Base-by-base conservation (phyloP, 1,140 invertebrate species). In the Mylabris phalerata region DNA sequence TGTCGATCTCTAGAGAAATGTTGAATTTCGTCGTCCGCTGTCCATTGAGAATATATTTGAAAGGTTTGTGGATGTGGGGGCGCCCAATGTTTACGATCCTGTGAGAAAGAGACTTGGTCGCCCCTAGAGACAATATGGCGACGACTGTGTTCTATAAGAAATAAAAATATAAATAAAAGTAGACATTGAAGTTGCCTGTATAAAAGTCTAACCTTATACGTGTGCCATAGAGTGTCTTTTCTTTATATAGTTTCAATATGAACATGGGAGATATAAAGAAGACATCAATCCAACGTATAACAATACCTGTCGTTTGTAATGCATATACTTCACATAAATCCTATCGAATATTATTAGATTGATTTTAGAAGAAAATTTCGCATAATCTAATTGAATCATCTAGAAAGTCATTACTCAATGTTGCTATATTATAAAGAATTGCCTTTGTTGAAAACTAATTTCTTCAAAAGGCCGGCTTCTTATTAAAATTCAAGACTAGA, bases 121-220 rank as follows among this genome's bases (percentile, higher is more conserved):
- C 46, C 51, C 51, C 51, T 13, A 11, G 51, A 45, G 51, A 24
- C 51, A 54, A 54, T 46, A 54, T 54, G 51, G 51, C 51, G 51
- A 11, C 44, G 44, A 45, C 42, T 45, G 32, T 45, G 45, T 45
- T 45, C 51, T n/a, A 27, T 45, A 54, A 54, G 51, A 54, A 54
- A 54, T 54, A 54, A 54, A 54, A 54, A 54, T 45, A 54, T 45
- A 54, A 54, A 54, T 54, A 54, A 54, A 54, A 54, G 41, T 42
- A 39, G 51, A 45, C 58, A 59, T 49, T 46, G 57, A 42, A 59
- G 50, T 46, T 50, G 49, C 48, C 54, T 54, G 42, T 59, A 7
- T 32, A 59, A 59, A 52, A 26, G 48, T 59, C 48, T 48, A 39
- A 40, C 50, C 50, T 40, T 59, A 32, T 32, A 7, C 7, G 7